A percentile compares a stretch with the other conserved stretches of the same genome.
These are phyloP conservation scores for Saguinus imperator DNA, from an alignment of 2,113 vertebrate genomes.

Conservation along the genomic window DNA sequence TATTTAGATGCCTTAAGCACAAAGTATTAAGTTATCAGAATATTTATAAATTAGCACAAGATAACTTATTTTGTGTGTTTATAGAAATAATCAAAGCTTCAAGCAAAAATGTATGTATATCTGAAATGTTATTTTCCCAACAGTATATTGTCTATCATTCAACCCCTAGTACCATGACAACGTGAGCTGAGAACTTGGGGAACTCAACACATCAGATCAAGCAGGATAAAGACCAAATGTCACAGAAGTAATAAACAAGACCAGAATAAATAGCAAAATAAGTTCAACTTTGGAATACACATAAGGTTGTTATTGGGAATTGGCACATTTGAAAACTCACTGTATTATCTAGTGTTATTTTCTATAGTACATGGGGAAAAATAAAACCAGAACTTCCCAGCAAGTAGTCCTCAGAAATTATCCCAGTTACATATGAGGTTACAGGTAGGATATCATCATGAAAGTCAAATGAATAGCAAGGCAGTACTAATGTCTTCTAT, in stretches of 20 bases:
- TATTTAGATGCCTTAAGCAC: not conserved
- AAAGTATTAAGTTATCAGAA: not conserved
- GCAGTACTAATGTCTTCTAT: not conserved
- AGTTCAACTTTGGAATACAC: not conserved
- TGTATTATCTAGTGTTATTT: not conserved
- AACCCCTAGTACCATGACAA: not conserved
- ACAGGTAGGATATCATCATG: not conserved
- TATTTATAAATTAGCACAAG: conserved; percentile 16
- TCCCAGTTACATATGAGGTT: not conserved
- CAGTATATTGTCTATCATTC: not conserved
- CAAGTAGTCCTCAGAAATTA: conserved; percentile 21
- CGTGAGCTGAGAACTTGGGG: not conserved
- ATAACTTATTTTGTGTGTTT: not conserved
- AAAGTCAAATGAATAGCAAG: conserved; percentile 50
- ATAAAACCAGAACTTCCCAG: not conserved
- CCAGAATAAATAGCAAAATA: not conserved
- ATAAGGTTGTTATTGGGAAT: not conserved
- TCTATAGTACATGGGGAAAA: not conserved
- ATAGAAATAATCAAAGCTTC: not conserved
- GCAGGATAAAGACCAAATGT: conserved; percentile 2
- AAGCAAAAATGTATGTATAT: not conserved
- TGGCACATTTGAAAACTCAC: conserved; percentile 19
- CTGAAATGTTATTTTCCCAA: not conserved
- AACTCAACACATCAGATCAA: not conserved
- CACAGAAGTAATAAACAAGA: not conserved